Evolutionary conservation across 1,140 invertebrate genomes (phyloP), one percentile per base, ranked within the genome.

Genomic region (Drosophila sucinea): DNA sequence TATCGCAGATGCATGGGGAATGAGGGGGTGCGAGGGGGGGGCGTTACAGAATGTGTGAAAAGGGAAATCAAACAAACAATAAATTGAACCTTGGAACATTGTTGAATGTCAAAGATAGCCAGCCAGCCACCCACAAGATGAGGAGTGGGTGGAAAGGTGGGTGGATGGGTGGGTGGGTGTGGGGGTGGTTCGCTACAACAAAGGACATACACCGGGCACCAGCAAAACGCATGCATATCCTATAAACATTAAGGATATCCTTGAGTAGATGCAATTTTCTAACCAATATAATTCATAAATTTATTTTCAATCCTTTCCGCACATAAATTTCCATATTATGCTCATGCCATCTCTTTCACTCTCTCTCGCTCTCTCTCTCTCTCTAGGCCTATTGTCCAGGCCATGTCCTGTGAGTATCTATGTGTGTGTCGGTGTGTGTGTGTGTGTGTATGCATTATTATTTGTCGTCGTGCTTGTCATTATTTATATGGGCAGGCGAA

Each of bases 271-370:
- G 81, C 89, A 91, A 91, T 91, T 91, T 91, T 91, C 89, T 91
- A 91, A 82, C 89, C 89, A 91, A 91, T 91, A 91, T 91, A 91
- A 91, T 91, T 91, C 90, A 91, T 91, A 91, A 91, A 91, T 91
- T 91, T 91, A 91, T 91, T 91, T 91, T 89, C 89, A 91, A 91
- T 91, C 81, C 89, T 91, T 91, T 91, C 81, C 84, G 84, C 81
- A 89, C 89, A 91, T 90, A 90, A 90, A 90, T 90, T 90, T 77
- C 90, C 89, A 91, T 91, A 90, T 90, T 90, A 87, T 87, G 78
- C 80, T 44, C 23, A 70, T 23, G 40, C 11, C 5, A n/a, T 51
- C n/a, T 33, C 17, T 55, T 32, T 25, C 5, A 47, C 41, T 29
- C 40, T 51, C 17, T 47, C 73, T 61, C 30, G 38, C 68, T 58